Evolutionary conservation across 2,888 invertebrate species (phyloP).

Genomic region (Calliscelio sp.): DNA sequence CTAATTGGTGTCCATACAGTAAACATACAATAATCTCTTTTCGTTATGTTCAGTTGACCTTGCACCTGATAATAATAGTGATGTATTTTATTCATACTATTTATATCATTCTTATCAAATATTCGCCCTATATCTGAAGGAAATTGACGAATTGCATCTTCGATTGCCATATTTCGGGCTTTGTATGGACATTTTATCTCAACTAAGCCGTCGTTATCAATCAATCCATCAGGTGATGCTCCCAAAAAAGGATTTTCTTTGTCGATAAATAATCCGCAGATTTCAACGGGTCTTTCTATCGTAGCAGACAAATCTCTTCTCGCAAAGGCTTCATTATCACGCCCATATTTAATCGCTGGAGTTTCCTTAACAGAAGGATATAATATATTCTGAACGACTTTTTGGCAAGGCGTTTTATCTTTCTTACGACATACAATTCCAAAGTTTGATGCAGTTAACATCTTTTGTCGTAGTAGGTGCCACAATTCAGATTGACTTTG

Average conservation of each 20-base stretch:
- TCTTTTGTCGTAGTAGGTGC: constrained; percentile 5
- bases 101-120: neutral
- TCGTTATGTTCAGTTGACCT: constrained; percentile 16
- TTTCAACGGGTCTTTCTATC: constrained; percentile 4
- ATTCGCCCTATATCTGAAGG: neutral
- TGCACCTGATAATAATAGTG: constrained; percentile 5
- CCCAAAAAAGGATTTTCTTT: neutral
- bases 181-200: neutral
- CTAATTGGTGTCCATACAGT: neutral
- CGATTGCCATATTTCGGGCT: neutral
- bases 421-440: constrained; percentile 51
- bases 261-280: constrained; percentile 54
- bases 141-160: neutral
- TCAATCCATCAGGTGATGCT: neutral
- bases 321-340: constrained; percentile 58
- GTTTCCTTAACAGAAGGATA: constrained; percentile 17
- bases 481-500: constrained; percentile 40
- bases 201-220: neutral
- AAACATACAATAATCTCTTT: constrained; percentile 10
- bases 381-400: constrained; percentile 49
- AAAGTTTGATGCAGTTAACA: constrained; percentile 65
- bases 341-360: constrained; percentile 39
- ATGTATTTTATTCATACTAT: neutral
- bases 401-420: constrained; percentile 29
- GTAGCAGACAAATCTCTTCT: constrained; percentile 11